Base-by-base conservation (phyloP, 2,797 vertebrate species). In the Arrhamphus sclerolepis region DNA sequence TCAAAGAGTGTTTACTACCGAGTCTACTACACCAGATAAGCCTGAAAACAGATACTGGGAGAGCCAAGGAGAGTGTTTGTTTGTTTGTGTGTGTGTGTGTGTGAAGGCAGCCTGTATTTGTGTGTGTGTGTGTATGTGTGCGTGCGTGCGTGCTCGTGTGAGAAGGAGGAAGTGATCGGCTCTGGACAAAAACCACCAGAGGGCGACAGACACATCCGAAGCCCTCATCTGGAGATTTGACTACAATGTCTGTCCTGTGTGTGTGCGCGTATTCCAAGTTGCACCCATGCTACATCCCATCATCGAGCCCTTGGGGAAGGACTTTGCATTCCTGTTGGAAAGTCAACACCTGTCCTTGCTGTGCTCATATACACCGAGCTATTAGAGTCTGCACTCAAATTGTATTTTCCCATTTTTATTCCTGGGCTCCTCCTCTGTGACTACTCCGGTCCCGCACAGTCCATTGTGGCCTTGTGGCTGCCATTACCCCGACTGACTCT, bases 11-110 rank as follows among this genome's bases (percentile, higher is more conserved):
- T 99, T 81, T 99, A 99, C 93, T 99, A 99, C 95, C 98, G 98
- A 97, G 98, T 99, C 86, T 99, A 99, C 90, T 99, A 99, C 83
- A 99, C 98, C 92, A 99, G 97, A 98, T 99, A 98, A 94, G 94
- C 92, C 85, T 87, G 87, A 87, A 76, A 75, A 80, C 77, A 84
- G 83, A 87, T 76, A 72, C 61, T 66, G 78, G 84, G 82, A 81
- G 86, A 88, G 83, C 69, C 74, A 58, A 75, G 77, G 66, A 76
- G 84, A 70, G 69, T 71, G 81, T 81, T 22, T 74, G 80, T 74
- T 69, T 29, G 41, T 71, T 53, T 66, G 34, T 70, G 16, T 70
- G 22, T 66, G 48, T 46, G 31, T 67, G 26, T 54, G 21, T 29
- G 10, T 49, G n/a, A n/a, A n/a, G n/a, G n/a, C n/a, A n/a, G 46